A percentile compares a stretch with the other conserved stretches of the same genome.
These are phyloP conservation scores for Pocillopora grandis DNA, from an alignment of 92 coral and sea anemone genomes.

Conservation along the genomic window DNA sequence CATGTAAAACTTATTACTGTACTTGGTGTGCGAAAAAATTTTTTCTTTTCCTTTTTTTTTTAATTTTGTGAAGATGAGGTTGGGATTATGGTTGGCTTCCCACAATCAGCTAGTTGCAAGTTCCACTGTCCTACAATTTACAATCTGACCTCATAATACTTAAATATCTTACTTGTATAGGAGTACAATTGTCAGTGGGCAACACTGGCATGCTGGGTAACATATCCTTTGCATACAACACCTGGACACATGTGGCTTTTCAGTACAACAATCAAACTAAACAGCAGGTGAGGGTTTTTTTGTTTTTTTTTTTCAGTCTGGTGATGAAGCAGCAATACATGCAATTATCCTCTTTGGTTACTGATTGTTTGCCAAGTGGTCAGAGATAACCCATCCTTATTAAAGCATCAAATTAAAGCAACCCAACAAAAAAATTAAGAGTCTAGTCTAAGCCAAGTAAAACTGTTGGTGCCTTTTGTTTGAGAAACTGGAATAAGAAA, in stretches of 20 bases:
- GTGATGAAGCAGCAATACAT: neutral
- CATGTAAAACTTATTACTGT: neutral
- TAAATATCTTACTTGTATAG: neutral
- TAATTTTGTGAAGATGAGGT: too few species aligned
- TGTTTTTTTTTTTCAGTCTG: neutral
- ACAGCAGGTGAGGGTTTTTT: slow-evolving; percentile 20
- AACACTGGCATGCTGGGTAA: slow-evolving; percentile 13
- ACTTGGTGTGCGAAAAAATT: neutral
- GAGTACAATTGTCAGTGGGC: slow-evolving; percentile 39
- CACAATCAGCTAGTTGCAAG: too few species aligned
- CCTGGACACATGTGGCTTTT: slow-evolving; percentile 55
- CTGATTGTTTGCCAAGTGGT: too few species aligned
- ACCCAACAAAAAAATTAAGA: too few species aligned
- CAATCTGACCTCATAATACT: neutral
- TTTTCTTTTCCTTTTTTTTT: too few species aligned
- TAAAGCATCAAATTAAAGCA: too few species aligned
- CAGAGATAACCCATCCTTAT: too few species aligned
- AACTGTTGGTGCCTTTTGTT: neutral
- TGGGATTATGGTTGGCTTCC: too few species aligned
- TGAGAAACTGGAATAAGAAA: neutral
- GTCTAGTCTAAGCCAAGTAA: too few species aligned
- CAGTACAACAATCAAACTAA: slow-evolving; percentile 43
- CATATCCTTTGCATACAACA: slow-evolving; percentile 41
- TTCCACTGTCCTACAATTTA: neutral
- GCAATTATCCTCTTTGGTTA: neutral